Conservation (phyloP, 2,888 invertebrate species). For the Melangyna quadrimaculata region DNA sequence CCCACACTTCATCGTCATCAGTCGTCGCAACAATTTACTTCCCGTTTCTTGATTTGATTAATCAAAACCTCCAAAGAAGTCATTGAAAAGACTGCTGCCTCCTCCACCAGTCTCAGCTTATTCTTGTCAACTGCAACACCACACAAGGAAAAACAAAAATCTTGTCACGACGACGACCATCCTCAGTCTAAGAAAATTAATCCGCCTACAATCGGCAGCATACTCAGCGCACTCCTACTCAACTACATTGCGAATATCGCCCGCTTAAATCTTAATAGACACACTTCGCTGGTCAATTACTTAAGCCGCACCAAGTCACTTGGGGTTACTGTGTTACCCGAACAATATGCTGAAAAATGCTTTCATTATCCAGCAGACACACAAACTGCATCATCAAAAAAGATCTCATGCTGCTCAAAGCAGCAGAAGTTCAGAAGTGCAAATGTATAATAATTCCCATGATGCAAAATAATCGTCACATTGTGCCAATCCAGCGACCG, state of each 20-base stretch:
- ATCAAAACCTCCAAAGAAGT: background rate
- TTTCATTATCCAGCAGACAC: conserved; percentile 18
- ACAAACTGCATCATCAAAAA: background rate
- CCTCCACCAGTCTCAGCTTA: background rate
- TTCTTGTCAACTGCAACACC: background rate
- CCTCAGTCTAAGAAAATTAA: background rate
- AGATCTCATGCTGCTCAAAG: background rate
- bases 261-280: conserved; percentile 54
- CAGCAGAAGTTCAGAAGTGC: conserved; percentile 38
- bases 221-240: conserved; percentile 42
- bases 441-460: conserved; percentile 20
- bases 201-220: background rate
- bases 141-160: background rate
- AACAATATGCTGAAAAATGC: conserved; percentile 2
- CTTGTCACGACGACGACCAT: conserved; percentile 6
- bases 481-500: background rate
- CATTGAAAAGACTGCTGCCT: background rate
- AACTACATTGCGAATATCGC: conserved; percentile 28
- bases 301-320: conserved; percentile 45
- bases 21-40: background rate
- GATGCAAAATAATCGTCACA: conserved; percentile 23
- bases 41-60: conserved; percentile 18
- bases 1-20: background rate
- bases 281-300: conserved; percentile 64
- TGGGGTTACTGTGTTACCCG: conserved; percentile 64